Conservation (phyloP, 2,113 vertebrate species). For the Ivindomyrus marchei region DNA sequence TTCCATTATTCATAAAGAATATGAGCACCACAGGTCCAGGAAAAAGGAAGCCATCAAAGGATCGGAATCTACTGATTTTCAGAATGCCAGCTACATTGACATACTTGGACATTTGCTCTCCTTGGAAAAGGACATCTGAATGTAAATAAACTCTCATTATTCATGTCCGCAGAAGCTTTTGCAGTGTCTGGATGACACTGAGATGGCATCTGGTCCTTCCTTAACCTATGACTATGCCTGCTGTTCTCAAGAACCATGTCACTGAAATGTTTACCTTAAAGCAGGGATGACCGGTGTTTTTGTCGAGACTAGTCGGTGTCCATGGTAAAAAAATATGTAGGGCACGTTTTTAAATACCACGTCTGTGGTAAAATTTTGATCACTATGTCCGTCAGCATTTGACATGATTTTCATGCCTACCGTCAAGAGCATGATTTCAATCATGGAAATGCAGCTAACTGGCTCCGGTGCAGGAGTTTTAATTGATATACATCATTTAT, state of each 20-base stretch:
- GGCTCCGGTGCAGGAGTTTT: constrained; percentile 17
- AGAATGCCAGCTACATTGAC: background rate
- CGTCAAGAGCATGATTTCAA: constrained; percentile 17
- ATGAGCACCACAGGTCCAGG: background rate
- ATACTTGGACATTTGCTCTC: background rate
- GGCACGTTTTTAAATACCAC: background rate
- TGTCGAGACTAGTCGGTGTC: background rate
- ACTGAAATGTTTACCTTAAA: background rate
- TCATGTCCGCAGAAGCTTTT: background rate
- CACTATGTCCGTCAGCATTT: background rate
- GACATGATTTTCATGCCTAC: background rate
- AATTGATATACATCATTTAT: constrained; percentile 26
- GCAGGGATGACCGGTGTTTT: background rate
- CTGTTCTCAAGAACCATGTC: background rate
- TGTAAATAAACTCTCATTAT: background rate
- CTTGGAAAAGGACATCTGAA: background rate
- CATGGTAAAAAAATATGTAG: background rate
- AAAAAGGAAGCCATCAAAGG: background rate
- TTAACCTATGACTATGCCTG: background rate
- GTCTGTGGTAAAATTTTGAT: background rate
- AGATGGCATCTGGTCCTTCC: background rate
- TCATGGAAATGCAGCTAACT: background rate
- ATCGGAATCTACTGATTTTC: background rate
- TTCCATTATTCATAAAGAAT: background rate
- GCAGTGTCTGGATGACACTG: background rate